phyloP scores from a whole-genome alignment of 2,113 vertebrate genomes.

The Lepidothrix coronata region DNA sequence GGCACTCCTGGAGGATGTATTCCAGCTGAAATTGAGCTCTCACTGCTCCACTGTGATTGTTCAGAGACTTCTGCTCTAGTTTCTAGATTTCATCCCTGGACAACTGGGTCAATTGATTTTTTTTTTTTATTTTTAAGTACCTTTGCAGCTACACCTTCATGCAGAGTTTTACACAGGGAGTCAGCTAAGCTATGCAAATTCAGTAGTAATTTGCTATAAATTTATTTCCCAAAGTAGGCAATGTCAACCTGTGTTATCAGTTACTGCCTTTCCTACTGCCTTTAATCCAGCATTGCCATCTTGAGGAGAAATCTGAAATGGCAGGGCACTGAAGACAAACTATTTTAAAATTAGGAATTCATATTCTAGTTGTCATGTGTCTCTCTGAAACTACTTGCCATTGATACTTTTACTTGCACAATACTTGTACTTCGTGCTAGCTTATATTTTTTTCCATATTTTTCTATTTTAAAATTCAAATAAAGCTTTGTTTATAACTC shows the following conservation, averaged over 20 bases:
- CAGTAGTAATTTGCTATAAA: background rate
- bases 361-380: background rate
- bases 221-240: background rate
- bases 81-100: background rate
- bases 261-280: background rate
- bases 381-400: background rate
- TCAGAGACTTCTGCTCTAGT: background rate
- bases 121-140: background rate
- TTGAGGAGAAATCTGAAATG: background rate
- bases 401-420: background rate
- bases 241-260: background rate
- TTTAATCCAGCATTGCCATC: constrained; percentile 18
- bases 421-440: background rate
- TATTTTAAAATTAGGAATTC: background rate
- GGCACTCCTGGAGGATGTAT: background rate
- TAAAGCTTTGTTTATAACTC: background rate
- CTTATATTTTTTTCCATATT: background rate
- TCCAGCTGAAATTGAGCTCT: background rate
- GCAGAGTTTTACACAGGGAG: background rate
- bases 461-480: background rate
- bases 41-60: background rate
- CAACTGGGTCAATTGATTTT: background rate
- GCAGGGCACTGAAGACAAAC: background rate
- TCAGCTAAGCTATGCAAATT: background rate
- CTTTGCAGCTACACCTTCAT: background rate